phyloP scores from a whole-genome alignment of 2,888 invertebrate species.

The Ptychoptera contaminata region DNA sequence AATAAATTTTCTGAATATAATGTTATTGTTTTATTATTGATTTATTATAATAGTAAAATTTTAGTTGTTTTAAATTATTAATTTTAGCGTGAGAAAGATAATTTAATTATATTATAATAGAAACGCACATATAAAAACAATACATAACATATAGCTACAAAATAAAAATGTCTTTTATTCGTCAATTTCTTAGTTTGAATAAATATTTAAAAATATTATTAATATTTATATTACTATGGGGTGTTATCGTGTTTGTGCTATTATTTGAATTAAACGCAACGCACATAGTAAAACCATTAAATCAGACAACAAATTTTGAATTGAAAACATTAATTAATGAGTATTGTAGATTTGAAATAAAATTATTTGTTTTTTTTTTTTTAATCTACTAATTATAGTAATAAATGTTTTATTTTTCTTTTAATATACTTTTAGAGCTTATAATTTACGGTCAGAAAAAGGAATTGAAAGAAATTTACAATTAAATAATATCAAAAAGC shows the following conservation, averaged over 20 bases:
- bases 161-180: constrained; percentile 23
- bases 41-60: too few species aligned
- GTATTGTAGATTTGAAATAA: constrained; percentile 39
- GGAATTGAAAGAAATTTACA: constrained; percentile 22
- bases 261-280: constrained; percentile 29
- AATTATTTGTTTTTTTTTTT: neutral
- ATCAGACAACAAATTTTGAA: constrained; percentile 59
- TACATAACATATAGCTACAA: too few species aligned
- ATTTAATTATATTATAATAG: too few species aligned
- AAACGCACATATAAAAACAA: too few species aligned
- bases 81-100: too few species aligned
- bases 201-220: constrained; percentile 27
- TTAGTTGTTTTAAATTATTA: too few species aligned
- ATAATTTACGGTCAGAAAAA: constrained; percentile 10
- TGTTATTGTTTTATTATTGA: too few species aligned
- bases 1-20: too few species aligned
- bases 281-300: constrained; percentile 48
- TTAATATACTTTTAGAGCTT: constrained; percentile 11
- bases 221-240: constrained; percentile 28
- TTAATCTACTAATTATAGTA: neutral
- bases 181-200: constrained; percentile 24
- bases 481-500: constrained; percentile 4
- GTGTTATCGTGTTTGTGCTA: constrained; percentile 27
- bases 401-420: too few species aligned
- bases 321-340: constrained; percentile 53